Evolutionary conservation across 2,113 vertebrate genomes (phyloP).

Genomic region (Ptychochromis oligacanthus): DNA sequence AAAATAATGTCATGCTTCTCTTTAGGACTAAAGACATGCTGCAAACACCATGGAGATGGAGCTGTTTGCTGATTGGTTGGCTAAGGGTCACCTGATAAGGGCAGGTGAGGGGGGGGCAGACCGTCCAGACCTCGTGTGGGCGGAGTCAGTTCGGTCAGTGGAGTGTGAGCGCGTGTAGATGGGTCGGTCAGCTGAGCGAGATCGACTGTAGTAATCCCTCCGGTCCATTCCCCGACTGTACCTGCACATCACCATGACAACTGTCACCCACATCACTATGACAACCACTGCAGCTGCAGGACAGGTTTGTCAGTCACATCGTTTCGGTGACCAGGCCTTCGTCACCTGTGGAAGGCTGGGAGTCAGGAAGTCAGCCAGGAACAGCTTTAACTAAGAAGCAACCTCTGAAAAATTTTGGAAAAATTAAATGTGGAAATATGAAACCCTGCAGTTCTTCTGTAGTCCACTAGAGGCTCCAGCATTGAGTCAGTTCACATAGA

Average conservation of each 20-base stretch:
- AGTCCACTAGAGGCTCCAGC: not conserved
- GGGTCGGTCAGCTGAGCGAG: conserved; percentile 91
- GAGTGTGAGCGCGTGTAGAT: conserved; percentile 89
- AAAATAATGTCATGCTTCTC: not conserved
- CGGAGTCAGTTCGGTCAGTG: conserved; percentile 89
- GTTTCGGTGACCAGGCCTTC: not conserved
- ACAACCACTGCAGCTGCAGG: conserved; percentile 77
- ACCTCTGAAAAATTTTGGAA: too few relatives aligned
- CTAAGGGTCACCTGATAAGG: conserved; percentile 92
- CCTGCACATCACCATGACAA: conserved; percentile 87
- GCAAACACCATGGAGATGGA: not conserved
- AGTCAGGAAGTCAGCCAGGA: not conserved
- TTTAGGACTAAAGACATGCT: not conserved
- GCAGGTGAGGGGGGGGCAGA: conserved; percentile 97
- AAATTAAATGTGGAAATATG: not conserved
- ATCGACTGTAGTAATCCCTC: conserved; percentile 93
- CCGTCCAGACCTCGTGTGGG: conserved; percentile 93
- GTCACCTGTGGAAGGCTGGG: not conserved
- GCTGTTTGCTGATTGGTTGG: conserved; percentile 69
- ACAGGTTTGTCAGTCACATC: not conserved
- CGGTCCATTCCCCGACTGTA: conserved; percentile 90
- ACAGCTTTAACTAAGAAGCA: not conserved
- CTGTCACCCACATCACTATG: conserved; percentile 37
- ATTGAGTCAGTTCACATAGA: not conserved
- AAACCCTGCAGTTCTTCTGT: not conserved